Evolutionary conservation across 2,888 invertebrate species (phyloP).

Genomic region (Agriopis marginaria): DNA sequence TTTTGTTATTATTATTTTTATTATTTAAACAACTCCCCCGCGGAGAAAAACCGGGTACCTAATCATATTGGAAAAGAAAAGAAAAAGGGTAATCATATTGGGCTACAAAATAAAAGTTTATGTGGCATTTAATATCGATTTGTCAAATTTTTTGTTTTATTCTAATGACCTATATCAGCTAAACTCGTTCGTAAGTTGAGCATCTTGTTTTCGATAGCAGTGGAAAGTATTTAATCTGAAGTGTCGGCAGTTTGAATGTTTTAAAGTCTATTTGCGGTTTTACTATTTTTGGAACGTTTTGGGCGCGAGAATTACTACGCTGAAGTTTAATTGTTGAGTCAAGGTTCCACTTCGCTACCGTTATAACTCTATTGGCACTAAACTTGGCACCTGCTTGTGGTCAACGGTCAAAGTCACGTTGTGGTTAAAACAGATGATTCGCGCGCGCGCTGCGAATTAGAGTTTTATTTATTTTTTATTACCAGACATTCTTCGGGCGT

Average conservation of each 20-base stretch:
- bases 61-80: too few relatives aligned
- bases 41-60: too few relatives aligned
- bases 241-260: background rate
- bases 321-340: slow-evolving; percentile 15
- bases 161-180: too few relatives aligned
- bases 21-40: too few relatives aligned
- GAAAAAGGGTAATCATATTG: too few relatives aligned
- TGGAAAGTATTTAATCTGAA: background rate
- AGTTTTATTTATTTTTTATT: background rate
- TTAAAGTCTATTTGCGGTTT: slow-evolving; percentile 10
- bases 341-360: slow-evolving; percentile 16
- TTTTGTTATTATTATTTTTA: too few relatives aligned
- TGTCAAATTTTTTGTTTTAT: too few relatives aligned
- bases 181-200: background rate
- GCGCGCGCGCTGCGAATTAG: background rate
- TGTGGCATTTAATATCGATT: too few relatives aligned
- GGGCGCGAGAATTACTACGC: slow-evolving; percentile 1
- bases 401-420: slow-evolving; percentile 24
- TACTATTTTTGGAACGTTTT: slow-evolving; percentile 9
- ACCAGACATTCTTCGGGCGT: background rate
- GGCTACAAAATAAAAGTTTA: too few relatives aligned
- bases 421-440: slow-evolving; percentile 6
- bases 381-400: slow-evolving; percentile 31
- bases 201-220: background rate
- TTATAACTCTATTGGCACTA: slow-evolving; percentile 11